Evolutionary conservation across 2,113 vertebrate species (phyloP).

Genomic region (Bettongia penicillata): DNA sequence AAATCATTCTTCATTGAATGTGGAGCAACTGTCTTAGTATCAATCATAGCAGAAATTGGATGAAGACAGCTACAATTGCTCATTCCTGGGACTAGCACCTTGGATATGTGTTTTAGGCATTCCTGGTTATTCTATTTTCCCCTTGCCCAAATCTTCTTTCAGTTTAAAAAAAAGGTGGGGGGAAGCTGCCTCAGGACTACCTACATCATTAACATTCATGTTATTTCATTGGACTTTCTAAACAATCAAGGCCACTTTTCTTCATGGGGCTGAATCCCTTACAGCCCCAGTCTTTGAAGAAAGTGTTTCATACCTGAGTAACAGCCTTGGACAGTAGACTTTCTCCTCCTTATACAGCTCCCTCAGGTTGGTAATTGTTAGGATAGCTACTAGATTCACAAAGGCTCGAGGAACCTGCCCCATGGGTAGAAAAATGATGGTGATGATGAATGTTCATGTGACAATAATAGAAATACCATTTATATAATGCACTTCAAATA

Average conservation of each 20-base stretch:
- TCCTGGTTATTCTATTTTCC: not conserved
- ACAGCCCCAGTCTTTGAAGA: not conserved
- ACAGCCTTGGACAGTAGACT: slow-evolving; percentile 65
- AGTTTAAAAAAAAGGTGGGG: not conserved
- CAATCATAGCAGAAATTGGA: not conserved
- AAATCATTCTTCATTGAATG: not conserved
- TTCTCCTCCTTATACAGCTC: slow-evolving; percentile 61
- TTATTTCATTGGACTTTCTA: not conserved
- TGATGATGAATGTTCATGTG: not conserved
- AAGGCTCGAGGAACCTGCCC: slow-evolving; percentile 84
- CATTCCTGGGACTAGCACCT: not conserved
- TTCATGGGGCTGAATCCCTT: not conserved
- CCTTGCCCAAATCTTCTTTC: not conserved
- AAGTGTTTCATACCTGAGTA: slow-evolving; percentile 80
- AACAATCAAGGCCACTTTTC: not conserved
- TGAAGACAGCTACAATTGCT: not conserved
- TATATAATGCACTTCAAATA: not conserved
- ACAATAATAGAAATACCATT: not conserved
- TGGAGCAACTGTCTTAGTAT: not conserved
- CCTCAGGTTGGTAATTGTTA: slow-evolving; percentile 74
- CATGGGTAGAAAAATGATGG: slow-evolving; percentile 1
- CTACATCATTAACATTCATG: not conserved
- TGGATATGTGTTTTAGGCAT: not conserved
- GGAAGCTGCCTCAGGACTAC: not conserved
- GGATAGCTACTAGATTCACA: slow-evolving; percentile 82